A percentile compares a stretch with the other conserved stretches of the same genome.
phyloP scores from a whole-genome alignment of 2,888 invertebrate genomes.

The Ashinkailepas kermadecensis region DNA sequence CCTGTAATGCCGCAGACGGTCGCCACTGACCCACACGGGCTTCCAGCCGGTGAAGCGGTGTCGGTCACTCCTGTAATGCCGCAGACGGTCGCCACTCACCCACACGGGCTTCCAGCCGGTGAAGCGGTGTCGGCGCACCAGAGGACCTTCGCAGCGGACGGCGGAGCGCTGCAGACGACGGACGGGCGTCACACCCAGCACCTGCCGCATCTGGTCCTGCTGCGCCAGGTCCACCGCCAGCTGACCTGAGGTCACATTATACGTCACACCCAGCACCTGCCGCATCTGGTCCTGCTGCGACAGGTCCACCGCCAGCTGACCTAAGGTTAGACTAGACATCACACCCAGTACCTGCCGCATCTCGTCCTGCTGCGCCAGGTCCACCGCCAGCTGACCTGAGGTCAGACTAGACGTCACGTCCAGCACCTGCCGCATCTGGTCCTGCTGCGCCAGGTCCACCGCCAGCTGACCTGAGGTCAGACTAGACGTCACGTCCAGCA shows the following conservation, averaged over 20 bases:
- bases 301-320: too few species aligned
- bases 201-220: constrained; percentile 55
- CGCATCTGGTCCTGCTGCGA: too few species aligned
- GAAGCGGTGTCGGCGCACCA: constrained; percentile 52
- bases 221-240: constrained; percentile 54
- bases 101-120: constrained; percentile 58
- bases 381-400: too few species aligned
- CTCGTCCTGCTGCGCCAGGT: too few species aligned
- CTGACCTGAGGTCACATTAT: too few species aligned
- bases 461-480: constrained; percentile 52
- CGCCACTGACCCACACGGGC: constrained; percentile 55
- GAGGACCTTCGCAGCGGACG: constrained; percentile 55
- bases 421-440: constrained; percentile 56
- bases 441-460: constrained; percentile 53
- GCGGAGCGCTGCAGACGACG: constrained; percentile 53
- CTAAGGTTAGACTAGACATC: too few species aligned
- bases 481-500: constrained; percentile 39
- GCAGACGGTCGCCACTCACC: too few species aligned
- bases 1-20: too few species aligned
- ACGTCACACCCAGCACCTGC: too few species aligned
- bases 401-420: constrained; percentile 49
- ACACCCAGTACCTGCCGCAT: too few species aligned
- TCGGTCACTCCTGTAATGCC: too few species aligned
- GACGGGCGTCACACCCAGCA: constrained; percentile 56
- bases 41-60: constrained; percentile 55